Evolutionary conservation across 2,888 invertebrate species (phyloP).

Genomic region (Vandiemenella viatica): DNA sequence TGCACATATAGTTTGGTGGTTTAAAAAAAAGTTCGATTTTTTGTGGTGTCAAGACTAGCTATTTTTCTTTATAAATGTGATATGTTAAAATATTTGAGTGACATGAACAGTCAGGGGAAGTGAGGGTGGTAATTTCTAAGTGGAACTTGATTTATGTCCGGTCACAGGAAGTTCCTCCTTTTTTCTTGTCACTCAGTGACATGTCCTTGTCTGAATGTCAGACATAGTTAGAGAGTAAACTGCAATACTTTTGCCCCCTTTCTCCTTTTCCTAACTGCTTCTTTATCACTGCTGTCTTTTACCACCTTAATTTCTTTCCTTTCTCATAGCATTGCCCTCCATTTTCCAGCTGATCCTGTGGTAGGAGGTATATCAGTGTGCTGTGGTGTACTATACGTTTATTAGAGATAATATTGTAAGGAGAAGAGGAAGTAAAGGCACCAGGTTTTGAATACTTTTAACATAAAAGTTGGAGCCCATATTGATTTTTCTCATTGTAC

Average conservation of each 20-base stretch:
- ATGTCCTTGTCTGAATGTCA: conserved; percentile 52
- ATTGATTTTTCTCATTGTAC: conserved; percentile 12
- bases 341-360: conserved; percentile 34
- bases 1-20: conserved; percentile 29
- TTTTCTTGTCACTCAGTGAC: background rate
- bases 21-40: conserved; percentile 7
- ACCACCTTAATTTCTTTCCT: conserved; percentile 1
- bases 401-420: background rate
- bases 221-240: conserved; percentile 26
- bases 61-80: conserved; percentile 4
- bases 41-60: conserved; percentile 45
- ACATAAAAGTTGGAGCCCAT: conserved; percentile 5
- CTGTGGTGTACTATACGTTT: background rate
- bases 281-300: conserved; percentile 26
- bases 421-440: conserved; percentile 4
- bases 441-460: conserved; percentile 1
- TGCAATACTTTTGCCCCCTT: background rate
- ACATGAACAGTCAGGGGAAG: background rate
- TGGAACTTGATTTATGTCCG: conserved; percentile 5
- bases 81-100: background rate
- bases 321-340: conserved; percentile 1
- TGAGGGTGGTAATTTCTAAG: background rate
- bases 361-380: background rate
- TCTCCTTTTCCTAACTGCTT: conserved; percentile 51
- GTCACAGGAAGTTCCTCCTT: conserved; percentile 12